These are phyloP conservation scores for Mystacides longicornis DNA, from an alignment of 2,888 invertebrate genomes.

Conservation along the genomic window DNA sequence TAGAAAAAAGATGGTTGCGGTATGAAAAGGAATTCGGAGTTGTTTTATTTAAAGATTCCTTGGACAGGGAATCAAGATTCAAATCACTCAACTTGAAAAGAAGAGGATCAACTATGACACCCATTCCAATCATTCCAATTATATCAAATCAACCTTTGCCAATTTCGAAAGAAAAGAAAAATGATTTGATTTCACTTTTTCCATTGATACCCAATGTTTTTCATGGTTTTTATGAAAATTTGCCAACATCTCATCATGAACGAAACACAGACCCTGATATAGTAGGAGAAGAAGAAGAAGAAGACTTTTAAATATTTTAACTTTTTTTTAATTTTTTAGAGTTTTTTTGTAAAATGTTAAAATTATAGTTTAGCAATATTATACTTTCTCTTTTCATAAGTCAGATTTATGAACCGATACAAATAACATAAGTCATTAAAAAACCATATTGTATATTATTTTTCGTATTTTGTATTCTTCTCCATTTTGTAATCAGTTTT, in stretches of 20 bases:
- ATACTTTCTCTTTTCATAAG: background rate
- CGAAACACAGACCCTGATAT: background rate
- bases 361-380: background rate
- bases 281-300: background rate
- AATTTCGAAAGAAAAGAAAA: background rate
- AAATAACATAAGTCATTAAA: background rate
- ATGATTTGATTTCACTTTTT: background rate
- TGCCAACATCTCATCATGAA: background rate
- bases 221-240: background rate
- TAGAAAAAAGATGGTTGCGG: background rate
- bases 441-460: too few species aligned
- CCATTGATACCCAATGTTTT: background rate
- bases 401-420: background rate
- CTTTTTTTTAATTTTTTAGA: background rate
- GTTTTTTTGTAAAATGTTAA: background rate
- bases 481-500: too few species aligned
- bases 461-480: too few species aligned
- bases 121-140: background rate
- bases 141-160: background rate
- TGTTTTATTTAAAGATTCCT: background rate
- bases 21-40: background rate
- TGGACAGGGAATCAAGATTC: background rate
- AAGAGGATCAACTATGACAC: background rate
- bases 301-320: background rate
- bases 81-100: background rate